A percentile compares a stretch with the other conserved stretches of the same genome.
Conservation (phyloP, 2,888 invertebrate genomes). For the Nephrotoma guestfalica region DNA sequence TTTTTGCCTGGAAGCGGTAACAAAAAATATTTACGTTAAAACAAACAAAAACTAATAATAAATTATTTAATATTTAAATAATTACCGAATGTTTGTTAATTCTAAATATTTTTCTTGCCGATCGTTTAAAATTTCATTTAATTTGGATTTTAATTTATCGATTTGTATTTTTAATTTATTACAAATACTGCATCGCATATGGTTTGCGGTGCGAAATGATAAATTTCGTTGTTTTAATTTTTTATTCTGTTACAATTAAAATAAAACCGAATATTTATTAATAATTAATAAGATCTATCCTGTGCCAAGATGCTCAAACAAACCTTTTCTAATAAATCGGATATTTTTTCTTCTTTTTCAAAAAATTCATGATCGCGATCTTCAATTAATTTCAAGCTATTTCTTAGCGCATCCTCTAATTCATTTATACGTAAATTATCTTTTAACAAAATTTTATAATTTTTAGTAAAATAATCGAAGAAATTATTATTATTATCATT, state of each 20-base stretch:
- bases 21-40: not conserved
- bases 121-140: slow-evolving; percentile 7
- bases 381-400: slow-evolving; percentile 53
- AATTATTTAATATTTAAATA: too few relatives aligned
- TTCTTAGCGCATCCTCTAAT: slow-evolving; percentile 69
- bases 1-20: slow-evolving; percentile 48
- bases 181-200: slow-evolving; percentile 7
- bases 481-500: not conserved
- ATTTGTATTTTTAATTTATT: slow-evolving; percentile 2
- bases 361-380: slow-evolving; percentile 35
- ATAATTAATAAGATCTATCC: not conserved
- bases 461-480: not conserved
- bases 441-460: not conserved
- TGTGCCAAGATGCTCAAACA: not conserved
- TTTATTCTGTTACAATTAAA: not conserved
- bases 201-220: slow-evolving; percentile 8
- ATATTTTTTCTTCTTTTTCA: not conserved
- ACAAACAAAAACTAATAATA: slow-evolving; percentile 4
- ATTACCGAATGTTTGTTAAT: slow-evolving; percentile 7
- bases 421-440: slow-evolving; percentile 46
- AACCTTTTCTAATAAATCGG: not conserved
- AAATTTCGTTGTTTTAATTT: slow-evolving; percentile 9
- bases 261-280: not conserved
- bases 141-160: slow-evolving; percentile 2
- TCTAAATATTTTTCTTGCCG: slow-evolving; percentile 7